phyloP scores from a whole-genome alignment of 2,888 invertebrate genomes.

The Tanytarsus gracilentus region DNA sequence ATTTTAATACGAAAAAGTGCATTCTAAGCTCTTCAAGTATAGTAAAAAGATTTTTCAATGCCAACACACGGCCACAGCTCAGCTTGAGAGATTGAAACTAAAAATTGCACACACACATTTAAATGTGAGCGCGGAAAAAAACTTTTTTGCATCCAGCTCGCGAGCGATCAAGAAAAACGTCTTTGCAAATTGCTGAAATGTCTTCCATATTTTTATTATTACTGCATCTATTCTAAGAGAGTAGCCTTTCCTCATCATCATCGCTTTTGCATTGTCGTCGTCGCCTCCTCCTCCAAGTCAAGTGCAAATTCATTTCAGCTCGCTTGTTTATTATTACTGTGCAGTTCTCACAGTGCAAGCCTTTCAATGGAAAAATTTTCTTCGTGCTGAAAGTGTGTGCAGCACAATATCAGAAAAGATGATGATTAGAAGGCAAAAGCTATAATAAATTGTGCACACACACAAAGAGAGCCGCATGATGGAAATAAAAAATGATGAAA shows the following conservation, averaged over 20 bases:
- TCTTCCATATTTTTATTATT: not conserved
- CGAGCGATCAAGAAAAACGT: constrained; percentile 27
- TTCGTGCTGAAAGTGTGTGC: constrained; percentile 2
- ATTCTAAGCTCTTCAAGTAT: not conserved
- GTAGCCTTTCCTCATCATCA: not conserved
- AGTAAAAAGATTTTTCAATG: not conserved
- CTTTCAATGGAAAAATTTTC: constrained; percentile 11
- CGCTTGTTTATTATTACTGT: not conserved
- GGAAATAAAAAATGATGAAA: constrained; percentile 20
- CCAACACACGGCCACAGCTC: not conserved
- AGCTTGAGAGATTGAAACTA: not conserved
- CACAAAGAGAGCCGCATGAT: not conserved
- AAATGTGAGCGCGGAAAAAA: not conserved
- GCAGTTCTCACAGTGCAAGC: not conserved
- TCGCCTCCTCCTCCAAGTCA: not conserved
- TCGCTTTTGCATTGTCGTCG: not conserved
- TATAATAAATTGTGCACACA: not conserved
- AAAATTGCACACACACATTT: not conserved
- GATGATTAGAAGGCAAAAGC: constrained; percentile 20
- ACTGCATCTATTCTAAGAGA: not conserved
- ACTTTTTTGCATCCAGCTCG: constrained; percentile 8
- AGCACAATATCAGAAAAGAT: constrained; percentile 1
- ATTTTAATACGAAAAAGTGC: not conserved
- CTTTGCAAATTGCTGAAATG: constrained; percentile 8
- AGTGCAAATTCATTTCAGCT: constrained; percentile 26